A percentile compares a stretch with the other conserved stretches of the same genome.
phyloP scores from a whole-genome alignment of 1,140 invertebrate genomes.

The Anagrus nilaparvatae region DNA sequence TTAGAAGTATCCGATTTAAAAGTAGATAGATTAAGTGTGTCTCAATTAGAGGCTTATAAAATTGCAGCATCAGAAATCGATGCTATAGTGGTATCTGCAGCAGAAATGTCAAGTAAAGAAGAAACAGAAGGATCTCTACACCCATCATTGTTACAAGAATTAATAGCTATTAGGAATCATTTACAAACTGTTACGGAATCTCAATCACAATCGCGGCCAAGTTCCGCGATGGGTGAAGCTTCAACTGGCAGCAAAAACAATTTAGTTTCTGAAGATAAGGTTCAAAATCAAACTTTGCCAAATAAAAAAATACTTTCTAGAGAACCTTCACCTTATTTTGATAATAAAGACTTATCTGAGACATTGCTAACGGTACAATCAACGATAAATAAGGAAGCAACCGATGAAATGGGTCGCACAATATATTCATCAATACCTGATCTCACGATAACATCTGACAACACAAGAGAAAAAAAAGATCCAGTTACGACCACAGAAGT shows the following conservation, averaged over 20 bases:
- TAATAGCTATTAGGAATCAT: constrained; percentile 37
- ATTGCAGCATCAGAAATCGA: constrained; percentile 71
- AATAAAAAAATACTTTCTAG: no score
- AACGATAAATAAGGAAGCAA: constrained; percentile 7
- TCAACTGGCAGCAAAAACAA: constrained; percentile 23
- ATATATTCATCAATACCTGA: constrained; percentile 1
- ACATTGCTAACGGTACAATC: no score
- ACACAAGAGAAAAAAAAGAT: background rate
- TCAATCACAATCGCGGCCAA: constrained; percentile 6
- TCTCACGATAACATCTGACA: background rate
- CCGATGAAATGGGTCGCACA: constrained; percentile 1
- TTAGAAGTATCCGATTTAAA: constrained; percentile 64
- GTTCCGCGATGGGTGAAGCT: constrained; percentile 21
- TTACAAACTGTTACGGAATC: constrained; percentile 15
- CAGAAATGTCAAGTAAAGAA: constrained; percentile 43
- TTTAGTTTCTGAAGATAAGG: no score
- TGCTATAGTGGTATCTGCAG: constrained; percentile 54
- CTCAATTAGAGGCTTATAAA: constrained; percentile 63
- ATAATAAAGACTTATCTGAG: no score
- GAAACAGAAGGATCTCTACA: constrained; percentile 23
- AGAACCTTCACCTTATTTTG: no score
- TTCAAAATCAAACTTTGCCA: no score
- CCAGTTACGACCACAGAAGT: background rate
- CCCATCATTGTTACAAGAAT: constrained; percentile 31
- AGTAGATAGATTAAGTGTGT: constrained; percentile 64